Evolutionary conservation across 2,797 vertebrate species (phyloP), one percentile per base, ranked within the genome.

Genomic region (Strix occidentalis): DNA sequence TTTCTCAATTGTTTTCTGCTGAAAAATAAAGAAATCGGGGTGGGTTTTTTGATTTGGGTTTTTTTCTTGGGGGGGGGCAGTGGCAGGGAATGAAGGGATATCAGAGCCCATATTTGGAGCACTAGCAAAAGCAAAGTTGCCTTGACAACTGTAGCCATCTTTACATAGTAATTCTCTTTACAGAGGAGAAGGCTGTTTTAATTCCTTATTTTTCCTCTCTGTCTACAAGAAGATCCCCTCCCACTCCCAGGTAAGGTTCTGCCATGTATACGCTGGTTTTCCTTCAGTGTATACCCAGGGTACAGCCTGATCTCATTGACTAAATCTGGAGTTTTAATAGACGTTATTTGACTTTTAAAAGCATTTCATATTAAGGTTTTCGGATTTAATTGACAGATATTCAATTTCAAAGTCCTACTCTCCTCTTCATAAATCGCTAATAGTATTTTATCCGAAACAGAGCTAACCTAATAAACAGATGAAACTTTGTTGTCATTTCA

Each of bases 361-460:
- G 84, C 56, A 87, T 94, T 96, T 97, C 79, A 65, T 93, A 95
- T 94, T 84, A 96, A 97, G 82, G 94, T 60, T 69, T 97, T 96
- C 78, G 86, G 51, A 85, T 87, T 83, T 94, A 92, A 95, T 90
- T 97, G 93, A 95, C 68, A 89, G 83, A 95, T 95, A 96, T 72
- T 95, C 90, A 91, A 96, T 97, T 96, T 89, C 93, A 97, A 97
- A 95, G 71, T 54, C 78, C 54, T 75, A 43, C 54, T 77, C 95
- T 41, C 29, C 65, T 96, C 92, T 87, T 97, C 79, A 91, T 93
- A 97, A 97, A 97, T 87, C 50, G 63, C 76, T 89, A 95, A 96
- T 87, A 84, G 28, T 68, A 69, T 88, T 95, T 97, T 87, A 94
- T 89, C 64, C 64, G 3, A 97, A 97, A 96, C 84, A 92, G 83